A percentile compares a stretch with the other conserved stretches of the same genome.
Conservation (phyloP, 2,888 invertebrate species). For the Pandemis corylana region DNA sequence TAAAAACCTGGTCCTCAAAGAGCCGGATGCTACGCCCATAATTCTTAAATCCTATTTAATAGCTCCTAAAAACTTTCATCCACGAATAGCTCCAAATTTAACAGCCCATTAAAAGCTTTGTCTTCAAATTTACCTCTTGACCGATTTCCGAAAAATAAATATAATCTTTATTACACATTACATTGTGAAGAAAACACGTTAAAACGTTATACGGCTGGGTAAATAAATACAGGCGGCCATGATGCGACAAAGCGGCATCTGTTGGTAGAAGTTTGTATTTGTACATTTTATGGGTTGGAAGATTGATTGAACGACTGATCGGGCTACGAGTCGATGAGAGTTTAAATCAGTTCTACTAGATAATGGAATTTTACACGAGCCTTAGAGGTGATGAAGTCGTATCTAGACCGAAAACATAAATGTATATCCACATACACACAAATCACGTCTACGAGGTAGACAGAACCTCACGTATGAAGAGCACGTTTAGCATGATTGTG, state of each 20-base stretch:
- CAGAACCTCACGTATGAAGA: too few relatives aligned
- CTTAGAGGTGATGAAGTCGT: neutral
- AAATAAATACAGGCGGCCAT: slow-evolving; percentile 53
- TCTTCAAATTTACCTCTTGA: slow-evolving; percentile 39
- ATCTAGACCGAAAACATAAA: too few relatives aligned
- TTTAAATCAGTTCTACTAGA: slow-evolving; percentile 22
- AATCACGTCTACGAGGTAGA: too few relatives aligned
- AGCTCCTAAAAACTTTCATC: slow-evolving; percentile 39
- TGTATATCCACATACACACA: too few relatives aligned
- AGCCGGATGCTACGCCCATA: slow-evolving; percentile 25
- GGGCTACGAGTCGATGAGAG: neutral
- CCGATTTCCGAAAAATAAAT: slow-evolving; percentile 43
- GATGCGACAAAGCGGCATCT: slow-evolving; percentile 56
- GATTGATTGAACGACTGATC: slow-evolving; percentile 47
- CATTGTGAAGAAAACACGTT: slow-evolving; percentile 47
- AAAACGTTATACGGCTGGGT: slow-evolving; percentile 48
- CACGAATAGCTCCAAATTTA: slow-evolving; percentile 33
- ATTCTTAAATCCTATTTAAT: slow-evolving; percentile 39
- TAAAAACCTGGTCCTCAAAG: slow-evolving; percentile 16
- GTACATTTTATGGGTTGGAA: slow-evolving; percentile 49
- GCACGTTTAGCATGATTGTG: too few relatives aligned
- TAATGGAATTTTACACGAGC: neutral
- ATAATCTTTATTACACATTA: slow-evolving; percentile 55
- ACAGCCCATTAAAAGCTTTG: slow-evolving; percentile 41
- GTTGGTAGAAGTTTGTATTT: slow-evolving; percentile 44